Evolutionary conservation across 2,797 vertebrate species (phyloP).

Genomic region (Balearica regulorum): DNA sequence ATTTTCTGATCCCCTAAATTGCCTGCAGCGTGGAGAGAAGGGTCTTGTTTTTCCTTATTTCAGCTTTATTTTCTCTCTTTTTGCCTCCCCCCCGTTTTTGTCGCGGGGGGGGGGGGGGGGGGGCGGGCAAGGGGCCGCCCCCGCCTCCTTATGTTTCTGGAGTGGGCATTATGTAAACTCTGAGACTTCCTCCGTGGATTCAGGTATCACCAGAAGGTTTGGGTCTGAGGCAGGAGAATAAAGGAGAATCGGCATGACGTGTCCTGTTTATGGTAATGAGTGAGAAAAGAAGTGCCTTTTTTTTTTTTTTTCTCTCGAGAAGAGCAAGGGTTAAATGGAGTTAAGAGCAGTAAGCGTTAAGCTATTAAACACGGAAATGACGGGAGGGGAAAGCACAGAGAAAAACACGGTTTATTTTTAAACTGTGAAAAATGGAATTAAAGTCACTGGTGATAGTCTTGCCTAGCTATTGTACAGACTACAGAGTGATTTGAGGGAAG

Average conservation of each 20-base stretch:
- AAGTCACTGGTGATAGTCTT: background rate
- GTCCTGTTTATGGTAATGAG: conserved; percentile 59
- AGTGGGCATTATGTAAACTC: conserved; percentile 41
- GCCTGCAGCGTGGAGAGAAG: background rate
- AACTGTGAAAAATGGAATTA: conserved; percentile 17
- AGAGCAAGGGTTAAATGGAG: conserved; percentile 59
- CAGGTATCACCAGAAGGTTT: background rate
- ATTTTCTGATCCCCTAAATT: background rate
- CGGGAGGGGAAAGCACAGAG: conserved; percentile 17
- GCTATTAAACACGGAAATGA: conserved; percentile 44
- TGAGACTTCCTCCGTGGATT: background rate
- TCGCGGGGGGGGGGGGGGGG: background rate
- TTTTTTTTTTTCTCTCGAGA: background rate
- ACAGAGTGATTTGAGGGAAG: background rate
- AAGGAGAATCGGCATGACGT: conserved; percentile 42
- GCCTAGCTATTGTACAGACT: background rate
- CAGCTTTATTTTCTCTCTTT: background rate
- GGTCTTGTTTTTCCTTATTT: background rate
- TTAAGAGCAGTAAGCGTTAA: conserved; percentile 26
- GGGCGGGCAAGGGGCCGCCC: background rate
- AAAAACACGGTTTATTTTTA: conserved; percentile 28
- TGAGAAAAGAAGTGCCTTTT: conserved; percentile 15
- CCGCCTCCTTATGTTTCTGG: background rate
- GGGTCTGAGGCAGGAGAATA: conserved; percentile 38
- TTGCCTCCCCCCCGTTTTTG: background rate